Evolutionary conservation across 2,113 vertebrate genomes (phyloP), one percentile per base, ranked within the genome.

Genomic region (Amphilophus citrinellus): DNA sequence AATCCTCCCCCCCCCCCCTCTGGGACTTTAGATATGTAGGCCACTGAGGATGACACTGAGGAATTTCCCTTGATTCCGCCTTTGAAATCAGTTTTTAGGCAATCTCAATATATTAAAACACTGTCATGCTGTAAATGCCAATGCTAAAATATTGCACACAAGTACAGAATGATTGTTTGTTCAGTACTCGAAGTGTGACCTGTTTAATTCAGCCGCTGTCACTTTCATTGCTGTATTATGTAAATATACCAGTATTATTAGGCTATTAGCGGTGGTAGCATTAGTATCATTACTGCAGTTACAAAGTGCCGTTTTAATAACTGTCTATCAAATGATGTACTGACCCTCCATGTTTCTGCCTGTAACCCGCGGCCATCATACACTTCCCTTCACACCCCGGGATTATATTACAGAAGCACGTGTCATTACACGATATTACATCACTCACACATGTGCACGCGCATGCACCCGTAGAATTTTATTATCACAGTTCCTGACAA

Each of bases 221-320:
- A 10, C 22, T 65, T 8, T 61, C 42, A 60, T 78, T 35, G 11
- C 18, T 59, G 30, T 50, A 17, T 71, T 71, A 71, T 71, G 44
- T 50, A 71, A 71, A 71, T 68, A 68, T 7, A 50, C 15, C 65
- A 50, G 65, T 30, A 30, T 50, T 50, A 50, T 50, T 50, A 50
- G 9, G 42, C 65, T 68, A 68, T 30, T 22, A 50, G 14, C 58
- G 37, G 22, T 30, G 27, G 17, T 32, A 17, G 35, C 82, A 76
- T 83, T 53, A 35, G 39, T 53, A 15, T 22, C 57, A 56, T 84
- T 65, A 61, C 2, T 32, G 77, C 56, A 42, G 44, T 30, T 77
- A 32, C 61, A 71, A 61, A 59, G 30, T 42, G 76, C 14, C 66
- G 76, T 83, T 91, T 92, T 91, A 93, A 89, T 93, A 84, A 88